Evolutionary conservation across 2,113 vertebrate species (phyloP).

Genomic region (Solea solea): DNA sequence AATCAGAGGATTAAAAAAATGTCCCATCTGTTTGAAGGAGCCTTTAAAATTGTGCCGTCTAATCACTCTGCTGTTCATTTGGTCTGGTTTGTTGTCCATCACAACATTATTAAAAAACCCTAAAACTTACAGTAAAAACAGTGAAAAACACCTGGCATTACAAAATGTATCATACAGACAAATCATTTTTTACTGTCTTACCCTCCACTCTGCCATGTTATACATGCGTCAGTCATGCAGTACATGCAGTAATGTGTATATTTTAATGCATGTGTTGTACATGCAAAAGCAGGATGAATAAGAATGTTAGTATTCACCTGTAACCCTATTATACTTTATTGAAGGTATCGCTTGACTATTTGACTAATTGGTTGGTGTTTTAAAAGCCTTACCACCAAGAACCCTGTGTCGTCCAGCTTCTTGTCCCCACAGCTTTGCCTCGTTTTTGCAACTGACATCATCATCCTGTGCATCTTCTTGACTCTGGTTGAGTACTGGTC

Average conservation of each 20-base stretch:
- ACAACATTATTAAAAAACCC: too few species aligned
- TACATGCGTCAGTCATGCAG: constrained; percentile 2
- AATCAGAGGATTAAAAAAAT: too few species aligned
- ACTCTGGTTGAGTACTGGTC: constrained; percentile 21
- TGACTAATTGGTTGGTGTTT: constrained; percentile 13
- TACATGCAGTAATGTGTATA: constrained; percentile 12
- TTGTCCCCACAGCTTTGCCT: constrained; percentile 35
- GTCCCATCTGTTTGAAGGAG: too few species aligned
- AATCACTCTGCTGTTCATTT: too few species aligned
- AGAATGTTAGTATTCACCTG: background rate
- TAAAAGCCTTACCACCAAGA: constrained; percentile 81
- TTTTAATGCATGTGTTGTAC: constrained; percentile 6
- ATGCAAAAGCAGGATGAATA: constrained; percentile 23
- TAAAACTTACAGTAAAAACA: too few species aligned
- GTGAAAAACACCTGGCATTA: too few species aligned
- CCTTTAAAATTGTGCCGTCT: too few species aligned
- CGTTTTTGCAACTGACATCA: constrained; percentile 20
- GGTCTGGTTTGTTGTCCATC: too few species aligned
- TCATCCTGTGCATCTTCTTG: constrained; percentile 41
- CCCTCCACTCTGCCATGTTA: background rate
- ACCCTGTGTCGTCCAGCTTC: constrained; percentile 50
- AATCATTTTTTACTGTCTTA: background rate
- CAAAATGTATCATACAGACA: too few species aligned
- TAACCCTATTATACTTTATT: background rate
- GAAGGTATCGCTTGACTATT: background rate